A percentile compares a stretch with the other conserved stretches of the same genome.
phyloP scores from a whole-genome alignment of 2,797 vertebrate genomes.

The Cirrhinus molitorella region DNA sequence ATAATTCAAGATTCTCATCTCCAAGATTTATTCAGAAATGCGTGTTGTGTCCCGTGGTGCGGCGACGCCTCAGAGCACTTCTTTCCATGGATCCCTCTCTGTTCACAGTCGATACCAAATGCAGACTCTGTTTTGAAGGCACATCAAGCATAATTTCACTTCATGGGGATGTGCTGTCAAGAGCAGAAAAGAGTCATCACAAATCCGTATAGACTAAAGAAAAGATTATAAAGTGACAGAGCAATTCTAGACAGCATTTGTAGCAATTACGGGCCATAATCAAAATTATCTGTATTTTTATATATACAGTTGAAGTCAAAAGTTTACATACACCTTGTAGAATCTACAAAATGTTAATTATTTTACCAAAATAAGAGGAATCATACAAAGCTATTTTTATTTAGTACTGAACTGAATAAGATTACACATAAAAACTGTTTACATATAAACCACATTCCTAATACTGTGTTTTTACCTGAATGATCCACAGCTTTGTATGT shows the following conservation, averaged over 20 bases:
- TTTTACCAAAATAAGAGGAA: too few relatives aligned
- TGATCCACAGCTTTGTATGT: too few relatives aligned
- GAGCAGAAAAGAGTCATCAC: constrained; percentile 47
- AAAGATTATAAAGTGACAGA: constrained; percentile 33
- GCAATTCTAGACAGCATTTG: constrained; percentile 25
- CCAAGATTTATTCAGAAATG: constrained; percentile 17
- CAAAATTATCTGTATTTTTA: constrained; percentile 19
- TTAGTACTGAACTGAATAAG: too few relatives aligned
- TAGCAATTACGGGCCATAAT: constrained; percentile 29
- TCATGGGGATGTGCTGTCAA: constrained; percentile 37
- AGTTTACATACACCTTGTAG: too few relatives aligned
- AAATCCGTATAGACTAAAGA: constrained; percentile 33
- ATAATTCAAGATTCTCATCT: constrained; percentile 24
- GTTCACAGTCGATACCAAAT: constrained; percentile 43
- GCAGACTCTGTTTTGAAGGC: constrained; percentile 46
- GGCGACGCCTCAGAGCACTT: neutral
- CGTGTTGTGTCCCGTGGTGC: neutral
- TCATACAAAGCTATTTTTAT: too few relatives aligned
- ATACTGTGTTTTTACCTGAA: too few relatives aligned
- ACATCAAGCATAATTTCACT: constrained; percentile 56
- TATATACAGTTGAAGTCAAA: neutral
- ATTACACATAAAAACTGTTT: too few relatives aligned
- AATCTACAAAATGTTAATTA: too few relatives aligned
- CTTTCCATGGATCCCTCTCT: constrained; percentile 20
- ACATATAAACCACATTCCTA: too few relatives aligned